Base-by-base conservation (phyloP, 1,140 invertebrate species). In the Pseudomyrmex flavicornis region DNA sequence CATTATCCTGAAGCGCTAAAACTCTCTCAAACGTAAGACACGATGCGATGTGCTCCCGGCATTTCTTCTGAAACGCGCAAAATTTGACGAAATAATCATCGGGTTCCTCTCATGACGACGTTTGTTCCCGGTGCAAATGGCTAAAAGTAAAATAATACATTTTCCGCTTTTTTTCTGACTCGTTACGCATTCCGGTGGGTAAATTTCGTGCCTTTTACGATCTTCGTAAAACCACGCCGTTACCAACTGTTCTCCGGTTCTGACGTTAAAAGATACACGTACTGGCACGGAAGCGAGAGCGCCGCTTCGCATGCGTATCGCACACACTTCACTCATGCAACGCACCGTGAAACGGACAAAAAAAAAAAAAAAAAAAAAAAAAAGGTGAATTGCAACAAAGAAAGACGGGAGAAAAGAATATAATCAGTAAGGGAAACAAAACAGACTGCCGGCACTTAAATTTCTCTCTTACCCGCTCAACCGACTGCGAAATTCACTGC, bases 401-500 rank as follows among this genome's bases (percentile, higher is more conserved):
- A 35, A 35, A 35, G 35, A 35, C 35, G 35, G 35, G 35, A 48
- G 44, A 56, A 52, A 20, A 50, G 10, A 75, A 63, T 63, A 75
- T 13, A n/a, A 52, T 26, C 70, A 44, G 13, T 20, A 8, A 70
- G 48, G n/a, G 56, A 56, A 65, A 84, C 82, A 84, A 85, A 85
- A 84, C 54, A 50, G 46, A 62, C 58, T 50, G 58, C 9, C 17
- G 46, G 48, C 85, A 75, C 56, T 79, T 88, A 88, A 88, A 88
- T 89, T 69, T 87, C 50, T 70, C 2, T 5, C 5, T 5, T 17
- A 20, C 7, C 17, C 22, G 20, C 66, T 68, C 35, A 69, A 58
- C 58, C 54, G 62, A 35, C 50, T 61, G 79, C 46, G 20, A 84
- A 88, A 88, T 88, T 88, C 85, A 88, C 72, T 88, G 86, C 59